Evolutionary conservation across 1,140 invertebrate genomes (phyloP).

Genomic region (Drosophila lowei): DNA sequence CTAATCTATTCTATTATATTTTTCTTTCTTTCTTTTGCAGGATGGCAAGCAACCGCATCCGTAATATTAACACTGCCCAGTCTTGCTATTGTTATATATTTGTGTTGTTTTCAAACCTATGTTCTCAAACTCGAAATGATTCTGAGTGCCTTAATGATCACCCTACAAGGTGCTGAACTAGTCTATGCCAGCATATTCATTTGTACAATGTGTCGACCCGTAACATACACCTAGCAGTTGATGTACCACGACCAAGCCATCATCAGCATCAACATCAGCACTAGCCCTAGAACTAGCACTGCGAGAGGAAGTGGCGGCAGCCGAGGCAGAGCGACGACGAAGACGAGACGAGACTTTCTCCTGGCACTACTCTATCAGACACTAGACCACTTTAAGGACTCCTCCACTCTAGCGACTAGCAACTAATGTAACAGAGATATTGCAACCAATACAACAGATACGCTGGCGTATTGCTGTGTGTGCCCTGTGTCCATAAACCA

Average conservation of each 20-base stretch:
- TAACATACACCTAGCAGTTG: slow-evolving; percentile 84
- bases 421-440: slow-evolving; percentile 11
- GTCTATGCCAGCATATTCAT: slow-evolving; percentile 90
- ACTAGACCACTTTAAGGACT: slow-evolving; percentile 20
- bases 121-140: slow-evolving; percentile 94
- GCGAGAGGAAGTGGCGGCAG: slow-evolving; percentile 8
- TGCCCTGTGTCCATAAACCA: not conserved
- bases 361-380: slow-evolving; percentile 51
- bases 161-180: slow-evolving; percentile 90
- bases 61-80: slow-evolving; percentile 92
- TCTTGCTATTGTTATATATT: slow-evolving; percentile 91
- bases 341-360: slow-evolving; percentile 45
- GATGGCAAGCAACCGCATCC: slow-evolving; percentile 90
- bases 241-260: slow-evolving; percentile 45
- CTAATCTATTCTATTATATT: not conserved
- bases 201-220: slow-evolving; percentile 88
- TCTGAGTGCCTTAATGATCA: slow-evolving; percentile 92
- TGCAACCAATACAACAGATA: slow-evolving; percentile 4
- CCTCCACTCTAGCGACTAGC: slow-evolving; percentile 13
- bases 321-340: slow-evolving; percentile 36
- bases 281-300: not conserved
- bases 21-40: slow-evolving; percentile 76
- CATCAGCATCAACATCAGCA: slow-evolving; percentile 17
- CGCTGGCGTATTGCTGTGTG: slow-evolving; percentile 19
- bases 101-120: slow-evolving; percentile 92